phyloP scores from a whole-genome alignment of 1,140 invertebrate genomes.

The Mya arenaria region DNA sequence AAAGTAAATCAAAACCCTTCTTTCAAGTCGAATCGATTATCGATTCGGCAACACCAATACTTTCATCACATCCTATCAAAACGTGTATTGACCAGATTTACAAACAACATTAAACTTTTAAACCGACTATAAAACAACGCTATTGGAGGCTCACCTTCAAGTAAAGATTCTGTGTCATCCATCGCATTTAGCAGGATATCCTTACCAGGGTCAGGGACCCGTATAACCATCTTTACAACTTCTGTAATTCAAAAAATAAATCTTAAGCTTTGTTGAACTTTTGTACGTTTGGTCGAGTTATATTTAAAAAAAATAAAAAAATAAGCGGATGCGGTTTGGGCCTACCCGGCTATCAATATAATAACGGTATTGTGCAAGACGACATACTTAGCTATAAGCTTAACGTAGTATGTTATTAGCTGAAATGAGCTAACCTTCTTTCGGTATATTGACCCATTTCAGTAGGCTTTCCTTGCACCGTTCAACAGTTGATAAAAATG shows the following conservation, averaged over 20 bases:
- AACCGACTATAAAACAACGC: neutral
- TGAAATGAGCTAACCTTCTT: constrained; percentile 71
- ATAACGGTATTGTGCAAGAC: no score
- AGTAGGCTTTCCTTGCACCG: constrained; percentile 64
- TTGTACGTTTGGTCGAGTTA: no score
- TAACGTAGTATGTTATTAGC: no score
- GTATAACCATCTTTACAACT: neutral
- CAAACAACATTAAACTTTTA: neutral
- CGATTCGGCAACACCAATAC: neutral
- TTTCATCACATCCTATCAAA: neutral
- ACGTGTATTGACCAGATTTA: neutral
- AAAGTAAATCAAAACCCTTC: neutral
- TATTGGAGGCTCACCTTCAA: neutral
- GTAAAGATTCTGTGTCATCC: constrained; percentile 1
- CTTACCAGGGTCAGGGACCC: constrained; percentile 1
- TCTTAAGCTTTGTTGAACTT: no score
- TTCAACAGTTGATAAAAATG: constrained; percentile 66
- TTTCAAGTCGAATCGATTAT: neutral
- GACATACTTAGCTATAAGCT: no score
- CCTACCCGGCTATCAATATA: no score
- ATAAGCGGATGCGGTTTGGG: no score
- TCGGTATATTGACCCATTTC: constrained; percentile 64
- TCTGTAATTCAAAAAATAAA: no score
- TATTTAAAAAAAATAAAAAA: no score
- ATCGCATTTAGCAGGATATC: constrained; percentile 2